Conservation (phyloP, 1,140 invertebrate species). For the Drosophila kepulauana region DNA sequence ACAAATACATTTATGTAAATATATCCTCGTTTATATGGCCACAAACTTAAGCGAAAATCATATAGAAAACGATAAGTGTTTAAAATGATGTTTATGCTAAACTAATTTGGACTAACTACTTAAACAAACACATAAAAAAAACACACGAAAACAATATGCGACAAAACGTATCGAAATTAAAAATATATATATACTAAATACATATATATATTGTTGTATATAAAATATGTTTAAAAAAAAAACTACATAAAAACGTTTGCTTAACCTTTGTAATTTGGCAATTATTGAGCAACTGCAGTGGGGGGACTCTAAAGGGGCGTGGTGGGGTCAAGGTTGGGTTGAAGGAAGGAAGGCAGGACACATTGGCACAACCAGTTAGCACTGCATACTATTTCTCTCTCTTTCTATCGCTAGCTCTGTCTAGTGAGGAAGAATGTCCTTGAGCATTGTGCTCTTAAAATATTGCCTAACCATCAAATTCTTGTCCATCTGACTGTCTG, state of each 20-base stretch:
- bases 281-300: slow-evolving; percentile 72
- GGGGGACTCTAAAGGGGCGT: not conserved
- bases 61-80: slow-evolving; percentile 29
- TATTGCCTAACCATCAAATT: slow-evolving; percentile 11
- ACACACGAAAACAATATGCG: slow-evolving; percentile 14
- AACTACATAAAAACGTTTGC: slow-evolving; percentile 38
- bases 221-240: slow-evolving; percentile 39
- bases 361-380: slow-evolving; percentile 51
- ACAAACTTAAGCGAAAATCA: slow-evolving; percentile 38
- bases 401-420: not conserved
- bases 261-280: slow-evolving; percentile 74
- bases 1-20: not conserved
- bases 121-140: slow-evolving; percentile 50
- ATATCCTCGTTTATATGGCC: slow-evolving; percentile 61
- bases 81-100: slow-evolving; percentile 52
- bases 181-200: slow-evolving; percentile 12
- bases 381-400: slow-evolving; percentile 34
- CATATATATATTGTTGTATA: slow-evolving; percentile 27
- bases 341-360: slow-evolving; percentile 8
- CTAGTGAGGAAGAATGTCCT: not conserved
- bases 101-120: slow-evolving; percentile 79
- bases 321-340: not conserved
- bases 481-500: slow-evolving; percentile 1
- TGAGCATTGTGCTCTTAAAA: slow-evolving; percentile 15
- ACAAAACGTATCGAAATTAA: slow-evolving; percentile 24